Evolutionary conservation across 30 jellyfish, hydroid and myxozoan genomes (phyloP).

Genomic region (Phacellophora camtschatica): DNA sequence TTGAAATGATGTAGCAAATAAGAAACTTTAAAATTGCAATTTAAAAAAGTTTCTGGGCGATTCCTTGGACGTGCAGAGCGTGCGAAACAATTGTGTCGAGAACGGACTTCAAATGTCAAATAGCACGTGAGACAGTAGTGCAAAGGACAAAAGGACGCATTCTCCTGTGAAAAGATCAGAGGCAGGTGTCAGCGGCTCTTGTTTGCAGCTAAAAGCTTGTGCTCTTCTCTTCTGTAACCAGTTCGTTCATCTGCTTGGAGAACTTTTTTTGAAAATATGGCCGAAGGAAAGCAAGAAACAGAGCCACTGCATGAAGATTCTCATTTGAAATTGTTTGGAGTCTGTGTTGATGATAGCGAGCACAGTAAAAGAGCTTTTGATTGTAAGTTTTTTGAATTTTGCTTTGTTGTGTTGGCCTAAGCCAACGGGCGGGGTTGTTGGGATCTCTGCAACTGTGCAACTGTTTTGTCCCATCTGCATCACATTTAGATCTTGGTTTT

Average conservation of each 20-base stretch:
- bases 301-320: constrained; percentile 11
- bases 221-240: too few species aligned
- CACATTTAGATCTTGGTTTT: too few species aligned
- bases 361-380: constrained; percentile 79
- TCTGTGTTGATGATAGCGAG: constrained; percentile 79
- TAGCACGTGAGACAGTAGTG: background rate
- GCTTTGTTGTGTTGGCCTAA: too few species aligned
- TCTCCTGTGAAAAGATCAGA: too few species aligned
- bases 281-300: constrained; percentile 45
- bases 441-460: too few species aligned
- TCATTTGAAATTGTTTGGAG: constrained; percentile 63
- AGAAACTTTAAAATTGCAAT: background rate
- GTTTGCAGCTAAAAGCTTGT: too few species aligned
- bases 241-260: too few species aligned
- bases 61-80: background rate
- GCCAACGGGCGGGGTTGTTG: too few species aligned
- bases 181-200: too few species aligned
- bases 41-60: background rate
- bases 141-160: too few species aligned
- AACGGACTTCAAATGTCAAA: background rate
- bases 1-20: background rate
- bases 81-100: background rate
- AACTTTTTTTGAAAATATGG: constrained; percentile 15
- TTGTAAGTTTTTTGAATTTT: constrained; percentile 79
- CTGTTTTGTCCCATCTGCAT: too few species aligned